phyloP scores from a whole-genome alignment of 2,797 vertebrate species.

The Sebastolobus alascanus region DNA sequence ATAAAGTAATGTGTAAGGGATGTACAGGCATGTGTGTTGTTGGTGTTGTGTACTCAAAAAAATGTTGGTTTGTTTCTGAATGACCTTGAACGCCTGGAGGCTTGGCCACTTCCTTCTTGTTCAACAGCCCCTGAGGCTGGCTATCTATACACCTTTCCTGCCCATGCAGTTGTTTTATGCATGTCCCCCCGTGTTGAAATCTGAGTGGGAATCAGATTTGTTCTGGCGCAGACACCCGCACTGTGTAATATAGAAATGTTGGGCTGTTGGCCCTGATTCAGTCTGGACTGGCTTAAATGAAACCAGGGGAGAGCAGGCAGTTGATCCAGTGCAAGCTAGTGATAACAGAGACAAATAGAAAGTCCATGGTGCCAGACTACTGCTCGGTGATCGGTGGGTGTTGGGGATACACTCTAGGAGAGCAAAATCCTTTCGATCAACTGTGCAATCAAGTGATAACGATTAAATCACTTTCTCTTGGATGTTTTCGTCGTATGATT shows the following conservation, averaged over 20 bases:
- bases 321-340: constrained; percentile 55
- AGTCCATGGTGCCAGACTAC: constrained; percentile 17
- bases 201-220: constrained; percentile 18
- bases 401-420: constrained; percentile 47
- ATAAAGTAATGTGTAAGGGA: neutral
- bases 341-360: constrained; percentile 75
- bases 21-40: neutral
- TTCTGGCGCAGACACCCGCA: neutral
- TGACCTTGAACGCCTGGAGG: constrained; percentile 4
- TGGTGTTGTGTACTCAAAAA: neutral
- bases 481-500: constrained; percentile 46
- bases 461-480: constrained; percentile 68
- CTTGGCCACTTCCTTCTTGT: neutral
- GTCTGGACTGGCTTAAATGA: constrained; percentile 48
- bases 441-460: constrained; percentile 70
- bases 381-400: constrained; percentile 41
- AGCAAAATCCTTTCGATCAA: constrained; percentile 66
- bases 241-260: constrained; percentile 14
- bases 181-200: neutral
- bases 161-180: constrained; percentile 16
- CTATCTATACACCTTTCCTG: constrained; percentile 15
- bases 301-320: constrained; percentile 43
- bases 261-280: constrained; percentile 37
- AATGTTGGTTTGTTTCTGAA: neutral
- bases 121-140: neutral